Conservation (phyloP, 2,888 invertebrate genomes). For the Macrosiphum euphorbiae region DNA sequence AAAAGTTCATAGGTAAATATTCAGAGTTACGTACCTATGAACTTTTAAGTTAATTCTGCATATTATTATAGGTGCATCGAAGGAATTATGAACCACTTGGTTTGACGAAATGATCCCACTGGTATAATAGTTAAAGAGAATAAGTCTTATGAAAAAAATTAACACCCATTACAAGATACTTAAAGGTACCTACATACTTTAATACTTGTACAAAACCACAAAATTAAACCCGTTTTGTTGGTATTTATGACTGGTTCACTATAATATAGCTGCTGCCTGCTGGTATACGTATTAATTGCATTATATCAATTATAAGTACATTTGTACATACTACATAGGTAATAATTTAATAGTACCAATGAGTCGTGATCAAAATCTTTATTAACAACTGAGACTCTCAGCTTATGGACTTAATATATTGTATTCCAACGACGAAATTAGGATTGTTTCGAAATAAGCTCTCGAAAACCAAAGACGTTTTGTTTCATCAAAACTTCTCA, state of each 20-base stretch:
- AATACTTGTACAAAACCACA: neutral
- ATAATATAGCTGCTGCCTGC: neutral
- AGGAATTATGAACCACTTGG: neutral
- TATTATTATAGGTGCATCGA: neutral
- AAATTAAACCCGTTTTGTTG: conserved; percentile 1
- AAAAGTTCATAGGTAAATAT: neutral
- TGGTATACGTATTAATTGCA: neutral
- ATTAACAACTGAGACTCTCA: neutral
- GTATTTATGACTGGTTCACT: neutral
- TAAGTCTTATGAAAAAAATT: neutral
- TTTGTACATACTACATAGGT: too few relatives aligned
- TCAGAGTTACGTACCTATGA: too few relatives aligned
- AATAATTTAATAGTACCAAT: neutral
- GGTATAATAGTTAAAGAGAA: neutral
- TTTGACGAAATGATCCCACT: neutral
- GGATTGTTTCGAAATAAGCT: conserved; percentile 8
- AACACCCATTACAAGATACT: neutral
- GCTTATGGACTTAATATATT: neutral
- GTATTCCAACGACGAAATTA: neutral
- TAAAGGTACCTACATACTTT: neutral
- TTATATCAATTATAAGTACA: neutral
- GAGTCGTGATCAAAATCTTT: conserved; percentile 1
- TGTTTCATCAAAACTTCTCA: neutral
- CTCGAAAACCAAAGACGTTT: neutral
- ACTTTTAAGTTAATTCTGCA: too few relatives aligned